Base-by-base conservation (phyloP, 1,140 invertebrate species). In the Psix sp. region DNA sequence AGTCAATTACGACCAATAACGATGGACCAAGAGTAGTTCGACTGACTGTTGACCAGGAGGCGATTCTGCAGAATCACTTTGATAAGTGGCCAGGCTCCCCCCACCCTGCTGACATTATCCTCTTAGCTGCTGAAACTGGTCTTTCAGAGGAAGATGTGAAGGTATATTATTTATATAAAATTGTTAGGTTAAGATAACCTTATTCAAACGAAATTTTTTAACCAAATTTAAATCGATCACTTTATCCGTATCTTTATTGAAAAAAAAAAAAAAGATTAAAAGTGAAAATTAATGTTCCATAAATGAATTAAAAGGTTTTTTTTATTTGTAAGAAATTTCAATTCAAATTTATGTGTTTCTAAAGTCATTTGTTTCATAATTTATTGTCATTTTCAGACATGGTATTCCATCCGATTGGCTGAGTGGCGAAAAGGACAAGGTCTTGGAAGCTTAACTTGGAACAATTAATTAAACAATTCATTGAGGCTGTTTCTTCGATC, bases 81-180 rank as follows among this genome's bases (percentile, higher is more conserved):
- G 81, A 80, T 33, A 87, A 84, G 52, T 85, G 83, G 83, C 84
- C 87, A 11, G 88, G 88, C 52, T 88, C 87, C 14, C 86, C 88
- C n/a, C 84, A 89, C 56, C 79, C 81, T 9, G 87, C 84, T 29
- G 89, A 90, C 57, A 71, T 89, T 20, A 84, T 88, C 9, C 82
- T 90, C 3, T 68, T 89, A 2, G 88, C 89, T 16, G 88, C 88
- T 3, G 89, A 90, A 75, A 88, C 86, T 4, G 88, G 88, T 11
- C 81, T 89, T 9, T 79, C 81, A 13, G 88, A 89, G 54, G 77
- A 80, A 29, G 87, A 89, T 33, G 88, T 90, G 13, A 83, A 89
- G 75, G 88, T 89, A 67, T 17, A 9, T 16, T 9, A 43, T 43
- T 24, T 24, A 9, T 43, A 26, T 43, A 43, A 13, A 2, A 5